Conservation (phyloP, 1,140 invertebrate species). For the Probaryconus sp. region DNA sequence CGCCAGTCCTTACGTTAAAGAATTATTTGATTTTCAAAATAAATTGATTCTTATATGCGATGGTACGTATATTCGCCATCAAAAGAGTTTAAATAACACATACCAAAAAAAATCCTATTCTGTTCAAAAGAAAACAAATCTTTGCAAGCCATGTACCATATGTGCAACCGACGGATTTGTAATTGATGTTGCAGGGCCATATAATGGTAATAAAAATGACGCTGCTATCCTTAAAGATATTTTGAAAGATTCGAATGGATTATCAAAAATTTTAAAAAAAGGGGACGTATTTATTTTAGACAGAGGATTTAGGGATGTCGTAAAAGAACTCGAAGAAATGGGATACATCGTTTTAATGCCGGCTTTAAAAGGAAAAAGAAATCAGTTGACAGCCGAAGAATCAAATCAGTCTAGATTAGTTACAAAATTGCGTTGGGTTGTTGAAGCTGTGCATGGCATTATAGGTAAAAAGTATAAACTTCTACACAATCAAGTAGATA, state of each 20-base stretch:
- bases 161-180: constrained; percentile 63
- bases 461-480: constrained; percentile 59
- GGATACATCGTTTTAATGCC: constrained; percentile 25
- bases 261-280: constrained; percentile 31
- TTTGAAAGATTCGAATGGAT: constrained; percentile 34
- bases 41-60: constrained; percentile 24
- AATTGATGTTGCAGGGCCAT: constrained; percentile 55
- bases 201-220: constrained; percentile 60
- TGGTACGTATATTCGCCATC: constrained; percentile 38
- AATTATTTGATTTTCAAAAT: constrained; percentile 5
- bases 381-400: constrained; percentile 64
- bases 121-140: constrained; percentile 64
- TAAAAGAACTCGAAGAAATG: constrained; percentile 32
- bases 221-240: constrained; percentile 57
- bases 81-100: constrained; percentile 29
- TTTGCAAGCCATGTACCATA: constrained; percentile 36
- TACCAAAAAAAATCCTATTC: constrained; percentile 43
- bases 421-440: constrained; percentile 69
- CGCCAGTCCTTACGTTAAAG: constrained; percentile 12
- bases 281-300: constrained; percentile 61
- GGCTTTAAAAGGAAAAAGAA: constrained; percentile 59
- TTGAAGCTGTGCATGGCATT: constrained; percentile 69
- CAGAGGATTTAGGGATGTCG: constrained; percentile 64
- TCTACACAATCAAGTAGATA: constrained; percentile 62
- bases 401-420: constrained; percentile 67